phyloP scores from a whole-genome alignment of 2,797 vertebrate genomes.

The Cyprinella venusta region DNA sequence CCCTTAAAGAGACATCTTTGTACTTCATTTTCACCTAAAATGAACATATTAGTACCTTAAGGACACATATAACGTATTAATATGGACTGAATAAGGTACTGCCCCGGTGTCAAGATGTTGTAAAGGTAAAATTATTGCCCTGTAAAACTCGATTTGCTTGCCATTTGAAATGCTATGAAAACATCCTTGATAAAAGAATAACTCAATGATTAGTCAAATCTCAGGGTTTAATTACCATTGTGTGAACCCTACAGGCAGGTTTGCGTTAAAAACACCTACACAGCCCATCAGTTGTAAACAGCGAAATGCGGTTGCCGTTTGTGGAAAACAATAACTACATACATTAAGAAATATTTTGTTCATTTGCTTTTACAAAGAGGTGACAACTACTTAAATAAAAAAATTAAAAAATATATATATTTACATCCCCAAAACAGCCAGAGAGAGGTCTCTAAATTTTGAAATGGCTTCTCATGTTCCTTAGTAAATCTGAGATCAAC shows the following conservation, averaged over 20 bases:
- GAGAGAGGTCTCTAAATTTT: slow-evolving; percentile 2
- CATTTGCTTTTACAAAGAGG: not conserved
- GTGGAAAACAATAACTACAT: slow-evolving; percentile 36
- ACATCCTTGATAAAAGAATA: not conserved
- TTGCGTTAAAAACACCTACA: slow-evolving; percentile 64
- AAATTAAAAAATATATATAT: not conserved
- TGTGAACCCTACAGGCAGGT: slow-evolving; percentile 58
- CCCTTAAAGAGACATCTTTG: not conserved
- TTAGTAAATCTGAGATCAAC: slow-evolving; percentile 17
- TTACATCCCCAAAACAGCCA: not conserved
- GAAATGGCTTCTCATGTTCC: slow-evolving; percentile 10
- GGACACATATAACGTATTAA: not conserved
- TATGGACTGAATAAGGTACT: not conserved
- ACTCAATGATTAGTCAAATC: slow-evolving; percentile 56
- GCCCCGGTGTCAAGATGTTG: not conserved
- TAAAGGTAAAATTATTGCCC: not conserved
- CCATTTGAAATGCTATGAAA: not conserved
- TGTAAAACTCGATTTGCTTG: not conserved
- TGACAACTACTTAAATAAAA: slow-evolving; percentile 11
- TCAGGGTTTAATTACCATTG: slow-evolving; percentile 73
- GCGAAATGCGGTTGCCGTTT: not conserved
- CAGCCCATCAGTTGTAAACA: slow-evolving; percentile 60
- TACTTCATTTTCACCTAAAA: not conserved
- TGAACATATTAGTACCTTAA: not conserved
- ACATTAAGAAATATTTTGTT: not conserved